These are phyloP conservation scores for Hippocampus comes DNA, from an alignment of 2,113 vertebrate species.

Conservation along the genomic window DNA sequence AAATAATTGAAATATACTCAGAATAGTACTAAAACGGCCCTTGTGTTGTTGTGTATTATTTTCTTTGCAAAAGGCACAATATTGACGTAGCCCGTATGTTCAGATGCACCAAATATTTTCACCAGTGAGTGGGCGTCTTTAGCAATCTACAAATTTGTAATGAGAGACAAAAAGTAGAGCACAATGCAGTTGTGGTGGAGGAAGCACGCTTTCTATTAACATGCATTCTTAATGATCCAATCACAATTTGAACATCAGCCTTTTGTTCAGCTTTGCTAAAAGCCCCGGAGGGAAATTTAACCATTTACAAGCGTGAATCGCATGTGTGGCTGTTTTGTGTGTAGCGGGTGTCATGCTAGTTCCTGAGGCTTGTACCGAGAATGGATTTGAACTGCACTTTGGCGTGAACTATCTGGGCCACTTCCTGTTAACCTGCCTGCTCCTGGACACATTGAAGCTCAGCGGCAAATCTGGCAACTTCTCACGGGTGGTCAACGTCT, in stretches of 20 bases:
- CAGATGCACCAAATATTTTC: not conserved
- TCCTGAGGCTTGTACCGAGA: constrained; percentile 75
- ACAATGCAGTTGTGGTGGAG: not conserved
- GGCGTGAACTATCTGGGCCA: constrained; percentile 88
- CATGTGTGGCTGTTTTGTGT: constrained; percentile 3
- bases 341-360: constrained; percentile 88
- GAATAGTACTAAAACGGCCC: too few relatives aligned
- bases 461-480: constrained; percentile 68
- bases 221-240: not conserved
- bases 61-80: not conserved
- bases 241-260: not conserved
- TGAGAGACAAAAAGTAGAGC: not conserved
- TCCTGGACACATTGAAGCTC: constrained; percentile 76
- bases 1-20: too few relatives aligned
- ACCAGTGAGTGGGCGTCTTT: not conserved
- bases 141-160: not conserved
- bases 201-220: not conserved
- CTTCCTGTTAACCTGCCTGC: constrained; percentile 85
- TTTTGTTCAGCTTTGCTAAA: not conserved
- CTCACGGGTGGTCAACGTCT: constrained; percentile 79
- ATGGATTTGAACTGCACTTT: constrained; percentile 85
- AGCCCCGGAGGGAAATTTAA: not conserved
- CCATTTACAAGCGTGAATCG: not conserved
- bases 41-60: too few relatives aligned
- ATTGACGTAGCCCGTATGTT: not conserved